phyloP scores from a whole-genome alignment of 2,797 vertebrate genomes.

The Pantherophis vulpinus region DNA sequence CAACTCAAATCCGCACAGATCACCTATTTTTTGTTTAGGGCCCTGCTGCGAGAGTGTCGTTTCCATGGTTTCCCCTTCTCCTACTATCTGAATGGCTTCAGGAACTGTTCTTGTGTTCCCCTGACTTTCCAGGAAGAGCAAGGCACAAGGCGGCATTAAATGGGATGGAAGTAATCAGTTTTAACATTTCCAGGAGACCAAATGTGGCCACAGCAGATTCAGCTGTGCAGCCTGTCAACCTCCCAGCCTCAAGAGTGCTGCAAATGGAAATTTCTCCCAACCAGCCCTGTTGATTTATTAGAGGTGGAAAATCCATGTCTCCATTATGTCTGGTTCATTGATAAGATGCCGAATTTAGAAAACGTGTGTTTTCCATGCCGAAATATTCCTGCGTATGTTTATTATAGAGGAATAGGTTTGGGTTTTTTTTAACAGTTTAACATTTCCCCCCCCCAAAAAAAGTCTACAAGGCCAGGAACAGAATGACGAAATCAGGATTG shows the following conservation, averaged over 20 bases:
- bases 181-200: neutral
- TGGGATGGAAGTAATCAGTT: neutral
- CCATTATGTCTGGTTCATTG: constrained; percentile 23
- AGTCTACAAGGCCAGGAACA: no score
- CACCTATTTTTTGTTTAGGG: neutral
- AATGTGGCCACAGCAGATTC: neutral
- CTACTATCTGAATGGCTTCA: neutral
- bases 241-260: neutral
- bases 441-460: neutral
- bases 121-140: neutral
- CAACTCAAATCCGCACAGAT: neutral
- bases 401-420: neutral
- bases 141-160: neutral
- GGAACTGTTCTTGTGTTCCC: neutral
- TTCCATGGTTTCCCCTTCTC: neutral
- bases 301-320: neutral
- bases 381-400: neutral
- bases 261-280: constrained; percentile 24
- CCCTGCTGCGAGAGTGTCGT: neutral
- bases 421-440: neutral
- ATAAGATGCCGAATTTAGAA: constrained; percentile 23
- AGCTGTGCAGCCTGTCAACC: neutral
- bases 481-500: neutral
- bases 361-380: constrained; percentile 5
- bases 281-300: constrained; percentile 21